Percentiles rank a stretch among this genome's conserved stretches.
phyloP scores from a whole-genome alignment of 1,140 invertebrate genomes.

The Maconellicoccus hirsutus region DNA sequence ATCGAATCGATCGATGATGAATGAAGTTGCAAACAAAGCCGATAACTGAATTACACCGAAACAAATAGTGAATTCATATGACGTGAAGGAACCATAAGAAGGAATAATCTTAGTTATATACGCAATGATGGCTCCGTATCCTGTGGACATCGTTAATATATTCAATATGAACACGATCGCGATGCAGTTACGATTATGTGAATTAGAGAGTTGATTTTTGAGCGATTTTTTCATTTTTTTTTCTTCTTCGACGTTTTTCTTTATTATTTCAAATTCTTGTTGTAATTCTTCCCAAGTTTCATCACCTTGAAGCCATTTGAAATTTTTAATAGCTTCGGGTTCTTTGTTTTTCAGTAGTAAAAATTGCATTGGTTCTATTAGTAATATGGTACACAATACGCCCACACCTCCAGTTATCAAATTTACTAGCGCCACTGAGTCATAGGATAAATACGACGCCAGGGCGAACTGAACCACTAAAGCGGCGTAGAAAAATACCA shows the following conservation, averaged over 20 bases:
- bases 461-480: neutral
- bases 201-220: constrained; percentile 33
- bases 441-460: neutral
- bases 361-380: constrained; percentile 66
- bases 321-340: constrained; percentile 46
- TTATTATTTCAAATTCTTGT: constrained; percentile 3
- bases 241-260: constrained; percentile 28
- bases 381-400: constrained; percentile 41
- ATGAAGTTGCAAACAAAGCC: neutral
- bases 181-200: constrained; percentile 29
- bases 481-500: neutral
- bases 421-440: neutral
- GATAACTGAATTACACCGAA: neutral
- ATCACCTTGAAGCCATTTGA: constrained; percentile 50
- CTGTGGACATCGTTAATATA: neutral
- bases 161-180: constrained; percentile 35
- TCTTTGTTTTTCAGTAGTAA: constrained; percentile 45
- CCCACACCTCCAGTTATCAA: neutral
- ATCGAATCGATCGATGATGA: neutral
- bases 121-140: neutral
- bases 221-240: constrained; percentile 32
- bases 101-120: neutral
- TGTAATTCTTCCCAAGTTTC: neutral
- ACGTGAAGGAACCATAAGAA: neutral
- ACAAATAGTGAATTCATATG: neutral